Percentiles rank a stretch among this genome's conserved stretches.
Evolutionary conservation across 2,113 vertebrate species (phyloP).

Genomic region (Otis tarda): DNA sequence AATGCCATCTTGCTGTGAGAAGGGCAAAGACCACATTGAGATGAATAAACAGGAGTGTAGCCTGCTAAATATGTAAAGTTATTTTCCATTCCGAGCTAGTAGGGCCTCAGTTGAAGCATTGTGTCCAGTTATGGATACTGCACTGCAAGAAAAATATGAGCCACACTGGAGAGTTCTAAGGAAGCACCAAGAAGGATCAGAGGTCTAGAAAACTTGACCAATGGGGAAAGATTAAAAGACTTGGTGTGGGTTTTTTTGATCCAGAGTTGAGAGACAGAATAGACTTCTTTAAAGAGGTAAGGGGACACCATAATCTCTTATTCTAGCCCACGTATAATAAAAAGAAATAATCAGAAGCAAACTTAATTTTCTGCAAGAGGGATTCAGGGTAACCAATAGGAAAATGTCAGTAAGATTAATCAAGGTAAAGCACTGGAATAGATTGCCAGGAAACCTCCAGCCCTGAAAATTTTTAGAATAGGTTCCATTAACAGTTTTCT

Average conservation of each 20-base stretch:
- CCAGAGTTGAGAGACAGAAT: neutral
- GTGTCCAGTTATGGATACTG: neutral
- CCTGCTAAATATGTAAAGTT: neutral
- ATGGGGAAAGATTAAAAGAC: neutral
- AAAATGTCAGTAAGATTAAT: neutral
- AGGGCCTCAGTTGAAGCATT: neutral
- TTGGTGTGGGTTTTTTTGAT: neutral
- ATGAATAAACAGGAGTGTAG: neutral
- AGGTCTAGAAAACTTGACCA: neutral
- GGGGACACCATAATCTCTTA: neutral
- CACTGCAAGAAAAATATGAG: neutral
- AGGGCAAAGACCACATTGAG: neutral
- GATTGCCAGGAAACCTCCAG: neutral
- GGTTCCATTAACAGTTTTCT: neutral
- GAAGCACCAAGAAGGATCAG: neutral
- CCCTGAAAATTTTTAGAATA: neutral
- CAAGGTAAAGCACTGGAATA: neutral
- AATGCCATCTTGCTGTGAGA: slow-evolving; percentile 60
- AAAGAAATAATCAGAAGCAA: neutral
- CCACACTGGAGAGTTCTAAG: neutral
- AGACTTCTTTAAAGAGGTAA: neutral
- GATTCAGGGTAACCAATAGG: neutral
- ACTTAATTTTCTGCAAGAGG: neutral
- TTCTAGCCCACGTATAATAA: neutral
- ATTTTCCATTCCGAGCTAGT: neutral